Evolutionary conservation across 2,888 invertebrate species (phyloP).

Genomic region (Sphaeridia pumilis): DNA sequence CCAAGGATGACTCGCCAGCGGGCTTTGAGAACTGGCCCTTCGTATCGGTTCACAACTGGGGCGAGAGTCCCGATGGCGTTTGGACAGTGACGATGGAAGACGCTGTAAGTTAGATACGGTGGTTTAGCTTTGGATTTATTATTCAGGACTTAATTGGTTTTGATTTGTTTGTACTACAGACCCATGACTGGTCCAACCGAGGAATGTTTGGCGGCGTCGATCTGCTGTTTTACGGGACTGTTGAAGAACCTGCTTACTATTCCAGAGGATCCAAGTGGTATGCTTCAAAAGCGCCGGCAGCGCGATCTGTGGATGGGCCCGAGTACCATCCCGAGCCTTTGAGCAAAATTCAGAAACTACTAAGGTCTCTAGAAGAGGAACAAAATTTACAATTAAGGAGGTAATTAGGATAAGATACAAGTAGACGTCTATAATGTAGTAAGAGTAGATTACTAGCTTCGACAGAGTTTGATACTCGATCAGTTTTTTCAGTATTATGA

Average conservation of each 20-base stretch:
- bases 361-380: too few relatives aligned
- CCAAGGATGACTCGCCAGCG: constrained; percentile 53
- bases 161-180: not conserved
- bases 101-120: constrained; percentile 38
- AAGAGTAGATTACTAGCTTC: too few relatives aligned
- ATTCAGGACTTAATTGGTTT: not conserved
- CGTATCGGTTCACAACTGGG: constrained; percentile 84
- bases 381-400: too few relatives aligned
- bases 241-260: not conserved
- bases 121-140: not conserved
- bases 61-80: constrained; percentile 60
- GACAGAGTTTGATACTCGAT: too few relatives aligned
- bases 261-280: not conserved
- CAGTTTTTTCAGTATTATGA: too few relatives aligned
- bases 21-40: constrained; percentile 76
- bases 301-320: too few relatives aligned
- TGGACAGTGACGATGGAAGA: constrained; percentile 50
- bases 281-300: too few relatives aligned
- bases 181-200: not conserved
- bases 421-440: too few relatives aligned
- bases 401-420: too few relatives aligned
- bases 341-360: not conserved
- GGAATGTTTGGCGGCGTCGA: not conserved
- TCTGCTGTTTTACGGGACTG: not conserved
- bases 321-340: too few relatives aligned